A percentile compares a stretch with the other conserved stretches of the same genome.
These are phyloP conservation scores for Drosophila rellima DNA, from an alignment of 2,888 invertebrate species.

Conservation along the genomic window DNA sequence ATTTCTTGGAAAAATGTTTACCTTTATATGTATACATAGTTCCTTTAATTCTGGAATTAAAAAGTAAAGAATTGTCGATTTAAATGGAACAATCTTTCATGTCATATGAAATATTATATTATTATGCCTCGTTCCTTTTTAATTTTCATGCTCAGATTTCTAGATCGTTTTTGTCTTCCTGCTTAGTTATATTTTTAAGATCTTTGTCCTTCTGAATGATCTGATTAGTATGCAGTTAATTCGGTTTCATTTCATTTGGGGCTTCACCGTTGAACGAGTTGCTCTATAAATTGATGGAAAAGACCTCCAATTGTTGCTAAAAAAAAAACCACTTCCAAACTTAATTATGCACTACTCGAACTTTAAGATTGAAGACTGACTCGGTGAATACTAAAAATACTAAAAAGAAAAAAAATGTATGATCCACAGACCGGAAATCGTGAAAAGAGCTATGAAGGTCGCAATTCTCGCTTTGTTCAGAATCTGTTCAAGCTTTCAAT, in stretches of 20 bases:
- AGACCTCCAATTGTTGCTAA: slow-evolving; percentile 42
- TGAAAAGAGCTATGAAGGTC: slow-evolving; percentile 54
- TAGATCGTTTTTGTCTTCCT: slow-evolving; percentile 7
- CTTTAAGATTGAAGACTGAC: slow-evolving; percentile 35
- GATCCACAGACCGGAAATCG: slow-evolving; percentile 51
- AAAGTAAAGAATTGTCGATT: too few relatives aligned
- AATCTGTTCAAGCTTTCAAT: slow-evolving; percentile 38
- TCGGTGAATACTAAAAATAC: slow-evolving; percentile 33
- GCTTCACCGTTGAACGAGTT: slow-evolving; percentile 33
- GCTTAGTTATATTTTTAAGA: slow-evolving; percentile 1
- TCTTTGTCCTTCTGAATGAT: slow-evolving; percentile 44
- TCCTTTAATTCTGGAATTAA: too few relatives aligned
- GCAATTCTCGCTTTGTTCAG: slow-evolving; percentile 38
- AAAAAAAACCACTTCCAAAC: slow-evolving; percentile 34
- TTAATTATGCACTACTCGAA: slow-evolving; percentile 67
- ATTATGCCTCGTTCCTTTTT: neutral
- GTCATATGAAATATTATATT: too few relatives aligned
- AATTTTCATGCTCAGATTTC: too few relatives aligned
- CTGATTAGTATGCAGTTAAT: slow-evolving; percentile 53
- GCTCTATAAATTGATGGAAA: slow-evolving; percentile 53
- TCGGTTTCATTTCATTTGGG: slow-evolving; percentile 33
- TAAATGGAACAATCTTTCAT: too few relatives aligned
- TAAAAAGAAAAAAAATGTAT: slow-evolving; percentile 1
- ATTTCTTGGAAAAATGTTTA: too few relatives aligned
- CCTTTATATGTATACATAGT: too few relatives aligned